Evolutionary conservation across 2,797 vertebrate genomes (phyloP).

Genomic region (Sebastiscus albofasciatus): DNA sequence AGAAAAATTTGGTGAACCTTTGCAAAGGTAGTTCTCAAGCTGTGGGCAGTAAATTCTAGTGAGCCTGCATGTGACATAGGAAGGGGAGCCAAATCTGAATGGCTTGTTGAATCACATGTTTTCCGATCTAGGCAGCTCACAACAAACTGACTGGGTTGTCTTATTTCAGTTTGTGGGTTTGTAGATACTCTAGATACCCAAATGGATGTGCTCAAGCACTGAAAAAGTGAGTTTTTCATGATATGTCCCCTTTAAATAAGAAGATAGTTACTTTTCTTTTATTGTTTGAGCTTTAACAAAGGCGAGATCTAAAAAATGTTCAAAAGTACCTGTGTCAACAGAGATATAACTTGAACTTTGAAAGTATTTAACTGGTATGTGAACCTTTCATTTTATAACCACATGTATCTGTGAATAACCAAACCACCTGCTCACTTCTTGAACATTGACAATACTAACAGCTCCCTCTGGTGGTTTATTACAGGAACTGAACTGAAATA

Average conservation of each 20-base stretch:
- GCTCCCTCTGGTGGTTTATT: constrained; percentile 47
- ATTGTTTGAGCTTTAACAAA: background rate
- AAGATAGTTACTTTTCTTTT: background rate
- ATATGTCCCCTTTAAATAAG: background rate
- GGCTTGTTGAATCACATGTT: too few relatives aligned
- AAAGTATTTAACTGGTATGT: background rate
- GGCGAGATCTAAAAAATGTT: accelerated
- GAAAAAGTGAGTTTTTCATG: too few relatives aligned
- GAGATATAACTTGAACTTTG: background rate
- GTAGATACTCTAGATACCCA: background rate
- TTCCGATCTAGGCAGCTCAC: too few relatives aligned
- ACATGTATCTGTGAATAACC: background rate
- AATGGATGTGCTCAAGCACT: accelerated
- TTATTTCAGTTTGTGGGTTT: background rate
- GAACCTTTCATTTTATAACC: background rate
- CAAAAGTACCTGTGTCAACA: background rate
- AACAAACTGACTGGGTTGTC: too few relatives aligned
- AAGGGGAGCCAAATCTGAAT: too few relatives aligned
- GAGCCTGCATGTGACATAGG: too few relatives aligned
- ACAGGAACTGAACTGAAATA: background rate
- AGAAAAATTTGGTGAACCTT: too few relatives aligned
- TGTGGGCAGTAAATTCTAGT: too few relatives aligned
- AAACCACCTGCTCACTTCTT: background rate
- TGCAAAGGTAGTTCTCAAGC: too few relatives aligned
- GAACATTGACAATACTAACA: background rate